Evolutionary conservation across 2,113 vertebrate species (phyloP), one percentile per base, ranked within the genome.

Genomic region (Ovibos moschatus): DNA sequence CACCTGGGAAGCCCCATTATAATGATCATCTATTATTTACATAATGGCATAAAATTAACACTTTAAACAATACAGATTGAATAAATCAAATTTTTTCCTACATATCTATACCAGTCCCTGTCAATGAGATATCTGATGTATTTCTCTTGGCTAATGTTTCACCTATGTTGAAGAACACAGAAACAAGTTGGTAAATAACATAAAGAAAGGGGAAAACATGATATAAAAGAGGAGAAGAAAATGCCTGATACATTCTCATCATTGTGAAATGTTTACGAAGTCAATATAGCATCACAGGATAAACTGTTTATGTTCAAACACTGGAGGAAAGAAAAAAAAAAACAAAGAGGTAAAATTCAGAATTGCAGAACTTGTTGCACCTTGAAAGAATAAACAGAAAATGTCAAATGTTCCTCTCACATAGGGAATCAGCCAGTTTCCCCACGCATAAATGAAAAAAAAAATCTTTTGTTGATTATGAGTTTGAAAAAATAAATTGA

Each of bases 311-410:
- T 78, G 8, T 92, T 91, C 27, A 78, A 79, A 83, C 30, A 50
- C 0, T 47, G 15, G 64, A 58, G n/a, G 1, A 21, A n/a, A 23
- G 23, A 40, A 36, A 88, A 8, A 71, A 78, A 84, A n/a, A 28
- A 28, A 2, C 12, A 4, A 87, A 30, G n/a, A 76, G 55, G 33
- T 40, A 27, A 95, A 85, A 92, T 87, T 92, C 53, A 94, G 57
- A 87, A 55, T 53, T 81, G 87, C 47, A 92, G 58, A 85, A 55
- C 30, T 85, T 3, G 7, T 40, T 62, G 28, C 79, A 92, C 5
- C 53, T 85, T 87, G 57, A 92, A 83, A 90, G 47, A 94, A 53
- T 74, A 83, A 92, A 90, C 19, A 78, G 55, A 94, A 92, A 89
- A 92, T 96, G 50, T 82, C 83, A 87, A 91, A 53, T 60, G 51